Evolutionary conservation across 2,888 invertebrate species (phyloP).

Genomic region (Eristalinus aeneus): DNA sequence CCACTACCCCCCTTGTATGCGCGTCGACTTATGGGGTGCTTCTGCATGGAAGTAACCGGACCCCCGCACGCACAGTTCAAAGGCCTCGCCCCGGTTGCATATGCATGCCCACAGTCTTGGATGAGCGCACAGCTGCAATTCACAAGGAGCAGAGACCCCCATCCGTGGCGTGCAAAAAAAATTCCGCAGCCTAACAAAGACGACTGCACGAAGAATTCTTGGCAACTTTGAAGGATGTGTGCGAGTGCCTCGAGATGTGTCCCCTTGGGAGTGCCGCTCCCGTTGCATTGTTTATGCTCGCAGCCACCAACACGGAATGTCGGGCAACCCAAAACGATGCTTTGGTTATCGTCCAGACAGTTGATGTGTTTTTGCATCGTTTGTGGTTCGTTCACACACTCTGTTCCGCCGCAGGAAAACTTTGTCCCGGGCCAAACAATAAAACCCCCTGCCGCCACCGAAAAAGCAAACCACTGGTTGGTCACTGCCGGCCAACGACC

Average conservation of each 20-base stretch:
- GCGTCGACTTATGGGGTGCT: background rate
- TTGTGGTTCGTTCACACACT: conserved; percentile 41
- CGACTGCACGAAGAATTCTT: conserved; percentile 36
- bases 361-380: conserved; percentile 23
- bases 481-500: background rate
- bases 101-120: conserved; percentile 29
- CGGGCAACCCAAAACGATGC: background rate
- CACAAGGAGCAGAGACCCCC: conserved; percentile 18
- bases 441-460: conserved; percentile 14
- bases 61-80: conserved; percentile 34
- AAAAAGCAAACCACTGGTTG: conserved; percentile 5
- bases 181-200: background rate
- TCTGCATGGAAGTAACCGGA: background rate
- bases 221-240: conserved; percentile 27
- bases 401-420: conserved; percentile 25
- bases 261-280: conserved; percentile 9
- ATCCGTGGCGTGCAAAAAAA: background rate
- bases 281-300: background rate
- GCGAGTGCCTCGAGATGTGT: background rate
- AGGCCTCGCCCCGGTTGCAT: conserved; percentile 16
- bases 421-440: conserved; percentile 46
- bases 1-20: background rate
- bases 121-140: conserved; percentile 58
- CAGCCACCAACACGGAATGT: background rate
- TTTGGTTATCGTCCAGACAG: conserved; percentile 13